phyloP scores from a whole-genome alignment of 1,140 invertebrate genomes.

The Caerostris extrusa region DNA sequence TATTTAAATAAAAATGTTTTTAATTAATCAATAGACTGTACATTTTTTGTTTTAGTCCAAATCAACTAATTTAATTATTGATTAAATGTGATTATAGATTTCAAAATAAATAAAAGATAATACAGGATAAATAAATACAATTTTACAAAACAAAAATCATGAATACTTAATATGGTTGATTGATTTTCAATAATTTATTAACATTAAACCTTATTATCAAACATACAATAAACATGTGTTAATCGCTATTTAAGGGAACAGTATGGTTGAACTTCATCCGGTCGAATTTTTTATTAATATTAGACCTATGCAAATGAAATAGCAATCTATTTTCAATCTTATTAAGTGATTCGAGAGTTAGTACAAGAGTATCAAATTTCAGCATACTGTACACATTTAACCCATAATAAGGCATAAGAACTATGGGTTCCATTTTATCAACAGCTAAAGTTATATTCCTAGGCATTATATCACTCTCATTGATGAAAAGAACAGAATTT shows the following conservation, averaged over 20 bases:
- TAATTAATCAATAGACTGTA: no score
- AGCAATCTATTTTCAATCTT: constrained; percentile 93
- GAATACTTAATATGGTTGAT: no score
- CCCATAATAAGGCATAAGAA: constrained; percentile 97
- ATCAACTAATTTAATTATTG: no score
- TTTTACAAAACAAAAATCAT: no score
- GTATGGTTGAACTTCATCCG: neutral
- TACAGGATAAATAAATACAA: no score
- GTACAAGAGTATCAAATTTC: constrained; percentile 96
- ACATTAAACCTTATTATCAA: no score
- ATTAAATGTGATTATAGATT: no score
- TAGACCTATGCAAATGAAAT: constrained; percentile 87
- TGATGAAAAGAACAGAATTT: constrained; percentile 95
- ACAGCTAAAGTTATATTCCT: constrained; percentile 91
- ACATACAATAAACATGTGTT: neutral
- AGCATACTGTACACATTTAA: constrained; percentile 92
- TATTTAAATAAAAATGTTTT: no score
- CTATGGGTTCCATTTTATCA: constrained; percentile 89
- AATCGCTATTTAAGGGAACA: constrained; percentile 24
- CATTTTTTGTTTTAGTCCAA: no score
- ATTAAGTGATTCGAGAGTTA: constrained; percentile 92
- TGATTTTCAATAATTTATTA: no score
- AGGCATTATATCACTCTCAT: constrained; percentile 91
- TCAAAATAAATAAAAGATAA: no score
- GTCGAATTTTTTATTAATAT: constrained; percentile 80